These are phyloP conservation scores for Tetragnatha versicolor DNA, from an alignment of 1,140 invertebrate genomes.

Conservation along the genomic window DNA sequence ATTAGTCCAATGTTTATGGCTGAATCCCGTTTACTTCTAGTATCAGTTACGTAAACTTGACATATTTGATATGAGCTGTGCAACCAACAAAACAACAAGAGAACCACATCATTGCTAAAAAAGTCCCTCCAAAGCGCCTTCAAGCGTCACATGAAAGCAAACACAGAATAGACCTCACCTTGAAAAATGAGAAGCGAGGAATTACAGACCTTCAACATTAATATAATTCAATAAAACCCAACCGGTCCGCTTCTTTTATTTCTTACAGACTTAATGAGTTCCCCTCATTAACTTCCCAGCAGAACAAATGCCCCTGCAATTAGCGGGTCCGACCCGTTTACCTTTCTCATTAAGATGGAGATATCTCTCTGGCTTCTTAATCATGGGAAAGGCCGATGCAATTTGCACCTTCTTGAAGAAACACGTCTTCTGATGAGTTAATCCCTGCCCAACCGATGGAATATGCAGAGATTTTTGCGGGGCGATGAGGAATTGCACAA, in stretches of 20 bases:
- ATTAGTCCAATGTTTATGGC: no score
- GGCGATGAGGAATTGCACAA: no score
- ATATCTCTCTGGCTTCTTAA: slow-evolving; percentile 9
- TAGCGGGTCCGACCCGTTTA: slow-evolving; percentile 20
- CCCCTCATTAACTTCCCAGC: slow-evolving; percentile 6
- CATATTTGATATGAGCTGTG: no score
- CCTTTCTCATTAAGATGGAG: slow-evolving; percentile 27
- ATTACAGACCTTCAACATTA: slow-evolving; percentile 14
- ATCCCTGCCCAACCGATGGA: no score
- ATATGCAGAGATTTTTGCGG: no score
- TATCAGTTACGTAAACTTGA: no score
- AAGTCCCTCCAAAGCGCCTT: not conserved
- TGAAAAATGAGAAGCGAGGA: not conserved
- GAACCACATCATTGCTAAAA: no score
- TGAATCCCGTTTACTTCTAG: no score
- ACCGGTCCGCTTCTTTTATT: not conserved
- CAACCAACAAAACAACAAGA: no score
- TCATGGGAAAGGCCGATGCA: slow-evolving; percentile 10
- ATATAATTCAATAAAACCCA: slow-evolving; percentile 29
- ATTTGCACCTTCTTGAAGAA: no score
- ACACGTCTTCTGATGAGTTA: no score
- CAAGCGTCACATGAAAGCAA: not conserved
- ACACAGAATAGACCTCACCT: not conserved
- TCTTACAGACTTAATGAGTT: slow-evolving; percentile 20
- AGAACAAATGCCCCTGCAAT: slow-evolving; percentile 27